Evolutionary conservation across 2,113 vertebrate species (phyloP).

Genomic region (Diphyllodes magnificus): DNA sequence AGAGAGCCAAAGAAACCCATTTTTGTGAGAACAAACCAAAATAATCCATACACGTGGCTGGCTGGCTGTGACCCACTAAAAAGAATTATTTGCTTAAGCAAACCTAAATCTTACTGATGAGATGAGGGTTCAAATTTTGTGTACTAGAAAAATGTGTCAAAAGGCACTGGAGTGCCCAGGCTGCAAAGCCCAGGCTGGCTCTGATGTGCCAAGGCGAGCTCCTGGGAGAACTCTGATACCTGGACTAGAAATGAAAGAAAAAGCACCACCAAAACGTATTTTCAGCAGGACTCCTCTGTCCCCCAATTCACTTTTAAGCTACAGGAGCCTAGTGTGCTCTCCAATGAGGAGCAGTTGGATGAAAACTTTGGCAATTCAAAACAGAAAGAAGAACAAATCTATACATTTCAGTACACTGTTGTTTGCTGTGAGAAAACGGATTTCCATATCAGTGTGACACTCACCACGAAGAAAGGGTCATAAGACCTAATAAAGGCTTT

Average conservation of each 20-base stretch:
- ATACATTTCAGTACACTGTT: not conserved
- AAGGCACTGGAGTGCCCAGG: not conserved
- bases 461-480: not conserved
- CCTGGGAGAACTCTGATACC: not conserved
- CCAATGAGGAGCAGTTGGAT: not conserved
- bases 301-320: not conserved
- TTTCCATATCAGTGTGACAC: not conserved
- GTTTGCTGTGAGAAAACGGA: not conserved
- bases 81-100: not conserved
- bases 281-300: not conserved
- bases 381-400: not conserved
- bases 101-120: not conserved
- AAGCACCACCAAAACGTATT: not conserved
- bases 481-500: not conserved
- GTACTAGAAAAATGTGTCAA: not conserved
- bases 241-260: not conserved
- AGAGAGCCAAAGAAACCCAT: not conserved
- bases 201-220: accelerated
- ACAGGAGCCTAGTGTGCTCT: not conserved
- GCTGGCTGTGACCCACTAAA: not conserved
- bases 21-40: not conserved
- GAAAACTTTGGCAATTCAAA: not conserved
- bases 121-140: not conserved
- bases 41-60: accelerated
- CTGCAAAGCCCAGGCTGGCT: not conserved